phyloP scores from a whole-genome alignment of 2,888 invertebrate genomes.

The Vesta saturnalis region DNA sequence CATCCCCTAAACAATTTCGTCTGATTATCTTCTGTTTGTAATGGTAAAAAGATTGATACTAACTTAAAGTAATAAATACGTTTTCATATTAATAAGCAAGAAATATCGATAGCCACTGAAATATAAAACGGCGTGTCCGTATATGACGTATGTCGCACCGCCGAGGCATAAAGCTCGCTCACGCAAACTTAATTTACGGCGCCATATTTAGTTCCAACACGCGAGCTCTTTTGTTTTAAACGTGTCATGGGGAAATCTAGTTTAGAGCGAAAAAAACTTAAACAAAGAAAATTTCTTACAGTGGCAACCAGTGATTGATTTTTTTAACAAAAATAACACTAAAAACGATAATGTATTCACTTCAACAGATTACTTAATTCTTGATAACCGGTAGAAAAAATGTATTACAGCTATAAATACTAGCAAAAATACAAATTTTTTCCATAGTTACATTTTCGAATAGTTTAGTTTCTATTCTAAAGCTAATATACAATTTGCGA shows the following conservation, averaged over 20 bases:
- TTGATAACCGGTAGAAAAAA: too few relatives aligned
- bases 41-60: not conserved
- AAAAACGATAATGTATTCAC: too few relatives aligned
- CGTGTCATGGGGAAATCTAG: slow-evolving; percentile 61
- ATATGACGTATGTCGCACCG: slow-evolving; percentile 58
- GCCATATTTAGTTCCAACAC: slow-evolving; percentile 63
- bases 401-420: too few relatives aligned
- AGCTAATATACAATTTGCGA: too few relatives aligned
- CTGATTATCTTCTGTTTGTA: too few relatives aligned
- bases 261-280: slow-evolving; percentile 34
- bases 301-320: not conserved
- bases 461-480: too few relatives aligned
- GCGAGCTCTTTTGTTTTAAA: slow-evolving; percentile 63
- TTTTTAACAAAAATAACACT: too few relatives aligned
- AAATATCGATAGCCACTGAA: slow-evolving; percentile 30
- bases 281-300: slow-evolving; percentile 25
- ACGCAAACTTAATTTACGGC: slow-evolving; percentile 63
- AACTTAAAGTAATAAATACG: not conserved
- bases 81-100: slow-evolving; percentile 18
- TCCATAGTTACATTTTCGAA: too few relatives aligned
- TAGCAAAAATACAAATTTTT: too few relatives aligned
- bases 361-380: too few relatives aligned
- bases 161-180: slow-evolving; percentile 59
- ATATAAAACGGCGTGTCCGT: slow-evolving; percentile 37
- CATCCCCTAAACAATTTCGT: too few relatives aligned